phyloP scores from a whole-genome alignment of 2,797 vertebrate genomes.

The Etheostoma perlongum region DNA sequence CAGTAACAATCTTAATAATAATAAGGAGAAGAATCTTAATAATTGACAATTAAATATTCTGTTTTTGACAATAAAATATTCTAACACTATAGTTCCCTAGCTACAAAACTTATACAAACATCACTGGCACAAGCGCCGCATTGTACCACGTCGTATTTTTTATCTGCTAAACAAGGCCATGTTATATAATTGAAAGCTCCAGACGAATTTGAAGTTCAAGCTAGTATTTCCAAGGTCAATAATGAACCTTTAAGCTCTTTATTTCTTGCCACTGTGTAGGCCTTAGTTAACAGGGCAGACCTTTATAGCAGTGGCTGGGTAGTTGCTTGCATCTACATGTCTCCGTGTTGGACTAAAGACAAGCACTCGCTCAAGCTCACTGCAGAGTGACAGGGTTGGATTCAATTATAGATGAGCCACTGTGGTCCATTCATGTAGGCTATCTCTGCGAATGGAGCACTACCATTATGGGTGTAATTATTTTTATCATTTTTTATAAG shows the following conservation, averaged over 20 bases:
- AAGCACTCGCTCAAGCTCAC: conserved; percentile 19
- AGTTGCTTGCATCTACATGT: conserved; percentile 31
- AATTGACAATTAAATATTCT: too few species aligned
- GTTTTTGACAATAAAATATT: background rate
- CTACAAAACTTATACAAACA: background rate
- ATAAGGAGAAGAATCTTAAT: too few species aligned
- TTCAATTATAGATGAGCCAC: conserved; percentile 66
- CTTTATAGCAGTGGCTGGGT: background rate
- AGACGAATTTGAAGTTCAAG: background rate
- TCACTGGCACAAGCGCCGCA: background rate
- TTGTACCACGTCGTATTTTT: background rate
- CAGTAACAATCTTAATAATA: too few species aligned
- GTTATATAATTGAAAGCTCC: background rate
- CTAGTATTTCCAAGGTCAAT: background rate
- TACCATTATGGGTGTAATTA: conserved; percentile 59
- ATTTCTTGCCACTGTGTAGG: background rate
- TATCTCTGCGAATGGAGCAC: conserved; percentile 35
- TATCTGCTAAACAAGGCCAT: background rate
- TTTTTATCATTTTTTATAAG: conserved; percentile 59
- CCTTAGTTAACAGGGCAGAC: background rate
- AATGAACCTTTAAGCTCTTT: background rate
- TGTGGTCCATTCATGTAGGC: conserved; percentile 35
- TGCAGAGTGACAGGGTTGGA: conserved; percentile 24
- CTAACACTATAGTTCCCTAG: background rate
- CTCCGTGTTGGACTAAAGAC: conserved; percentile 18